Percentiles rank a stretch among this genome's conserved stretches.
These are phyloP conservation scores for Chymomyza procnemis DNA, from an alignment of 2,888 invertebrate genomes.

Conservation along the genomic window DNA sequence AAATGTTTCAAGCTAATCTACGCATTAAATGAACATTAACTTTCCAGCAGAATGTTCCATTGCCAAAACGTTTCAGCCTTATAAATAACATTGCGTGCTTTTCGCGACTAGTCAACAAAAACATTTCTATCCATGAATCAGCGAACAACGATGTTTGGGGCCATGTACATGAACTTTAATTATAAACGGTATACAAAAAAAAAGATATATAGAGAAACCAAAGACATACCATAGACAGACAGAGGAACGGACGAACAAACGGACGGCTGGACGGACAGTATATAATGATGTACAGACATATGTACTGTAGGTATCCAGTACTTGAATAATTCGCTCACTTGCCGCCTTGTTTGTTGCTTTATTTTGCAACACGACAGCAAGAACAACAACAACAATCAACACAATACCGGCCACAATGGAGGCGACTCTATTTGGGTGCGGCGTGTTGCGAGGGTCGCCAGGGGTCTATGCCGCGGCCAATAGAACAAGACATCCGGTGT, in stretches of 20 bases:
- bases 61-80: slow-evolving; percentile 38
- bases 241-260: no score
- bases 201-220: background rate
- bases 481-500: slow-evolving; percentile 66
- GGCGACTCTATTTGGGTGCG: background rate
- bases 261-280: slow-evolving; percentile 17
- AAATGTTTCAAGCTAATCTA: background rate
- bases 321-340: slow-evolving; percentile 64
- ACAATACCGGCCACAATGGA: background rate
- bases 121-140: slow-evolving; percentile 35
- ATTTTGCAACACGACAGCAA: slow-evolving; percentile 34
- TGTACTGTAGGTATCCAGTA: slow-evolving; percentile 10
- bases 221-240: background rate
- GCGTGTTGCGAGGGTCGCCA: background rate
- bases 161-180: slow-evolving; percentile 57
- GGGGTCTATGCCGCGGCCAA: slow-evolving; percentile 26
- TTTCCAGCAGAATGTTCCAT: slow-evolving; percentile 40
- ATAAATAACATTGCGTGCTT: slow-evolving; percentile 42
- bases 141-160: slow-evolving; percentile 15
- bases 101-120: slow-evolving; percentile 11
- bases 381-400: slow-evolving; percentile 3
- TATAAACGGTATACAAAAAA: slow-evolving; percentile 16
- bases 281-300: slow-evolving; percentile 62
- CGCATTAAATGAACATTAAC: background rate
- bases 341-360: background rate